Conservation (phyloP, 2,888 invertebrate genomes). For the Harpagoxenus sublaevis region DNA sequence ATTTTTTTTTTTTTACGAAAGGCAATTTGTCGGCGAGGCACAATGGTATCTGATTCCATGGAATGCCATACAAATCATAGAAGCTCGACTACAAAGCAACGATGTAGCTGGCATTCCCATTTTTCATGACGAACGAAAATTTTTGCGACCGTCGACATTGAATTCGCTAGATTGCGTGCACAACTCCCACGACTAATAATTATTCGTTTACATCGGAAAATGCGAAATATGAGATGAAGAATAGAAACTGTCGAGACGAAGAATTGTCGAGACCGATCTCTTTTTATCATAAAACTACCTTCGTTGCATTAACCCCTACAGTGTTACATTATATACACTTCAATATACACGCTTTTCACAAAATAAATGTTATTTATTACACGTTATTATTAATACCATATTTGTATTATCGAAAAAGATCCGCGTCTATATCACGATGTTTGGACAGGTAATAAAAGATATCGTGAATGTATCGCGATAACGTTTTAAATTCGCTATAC, state of each 20-base stretch:
- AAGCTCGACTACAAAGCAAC: conserved; percentile 34
- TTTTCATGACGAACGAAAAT: conserved; percentile 34
- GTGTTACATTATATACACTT: neutral
- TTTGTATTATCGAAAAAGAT: neutral
- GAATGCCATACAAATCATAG: conserved; percentile 54
- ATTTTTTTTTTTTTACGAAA: conserved; percentile 62
- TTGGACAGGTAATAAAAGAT: neutral
- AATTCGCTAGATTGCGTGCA: neutral
- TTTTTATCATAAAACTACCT: neutral
- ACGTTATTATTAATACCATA: neutral
- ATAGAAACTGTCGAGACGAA: neutral
- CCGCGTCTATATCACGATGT: neutral
- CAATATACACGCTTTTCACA: neutral
- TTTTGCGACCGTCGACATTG: conserved; percentile 16
- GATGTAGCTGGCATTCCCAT: conserved; percentile 24
- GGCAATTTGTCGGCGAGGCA: conserved; percentile 58
- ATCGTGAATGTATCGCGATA: neutral
- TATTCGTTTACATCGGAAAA: neutral
- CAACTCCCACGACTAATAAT: conserved; percentile 13
- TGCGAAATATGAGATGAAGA: conserved; percentile 17
- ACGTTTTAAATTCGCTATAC: neutral
- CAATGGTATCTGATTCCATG: conserved; percentile 57
- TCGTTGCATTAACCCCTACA: neutral
- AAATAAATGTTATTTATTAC: neutral
- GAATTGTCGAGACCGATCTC: too few species aligned